Evolutionary conservation across 2,113 vertebrate species (phyloP).

Genomic region (Clarias macrocephalus): DNA sequence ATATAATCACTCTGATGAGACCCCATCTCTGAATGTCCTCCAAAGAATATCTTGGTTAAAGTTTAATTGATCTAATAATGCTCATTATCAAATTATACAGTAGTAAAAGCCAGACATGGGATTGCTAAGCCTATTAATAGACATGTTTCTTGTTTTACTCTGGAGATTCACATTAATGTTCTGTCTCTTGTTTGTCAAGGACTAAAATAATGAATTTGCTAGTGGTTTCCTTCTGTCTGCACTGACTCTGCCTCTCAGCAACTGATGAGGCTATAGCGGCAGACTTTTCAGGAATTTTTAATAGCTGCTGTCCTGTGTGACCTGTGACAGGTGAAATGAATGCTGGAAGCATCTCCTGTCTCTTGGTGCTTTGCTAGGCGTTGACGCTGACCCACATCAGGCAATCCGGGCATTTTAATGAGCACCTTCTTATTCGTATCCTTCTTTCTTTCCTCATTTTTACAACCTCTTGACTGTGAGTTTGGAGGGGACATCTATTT

Average conservation of each 20-base stretch:
- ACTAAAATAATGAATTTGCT: conserved; percentile 21
- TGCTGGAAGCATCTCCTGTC: conserved; percentile 46
- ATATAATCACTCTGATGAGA: neutral
- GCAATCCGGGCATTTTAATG: conserved; percentile 65
- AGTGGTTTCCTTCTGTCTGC: conserved; percentile 21
- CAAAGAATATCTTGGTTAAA: neutral
- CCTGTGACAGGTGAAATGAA: conserved; percentile 38
- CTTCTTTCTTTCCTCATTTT: conserved; percentile 1
- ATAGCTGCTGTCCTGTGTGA: conserved; percentile 41
- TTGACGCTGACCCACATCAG: conserved; percentile 59
- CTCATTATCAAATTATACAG: neutral
- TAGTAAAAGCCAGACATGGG: neutral
- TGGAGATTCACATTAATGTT: neutral
- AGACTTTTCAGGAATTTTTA: conserved; percentile 35
- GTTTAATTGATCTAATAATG: neutral
- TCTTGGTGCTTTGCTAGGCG: conserved; percentile 35
- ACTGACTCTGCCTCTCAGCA: neutral
- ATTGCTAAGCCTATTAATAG: neutral
- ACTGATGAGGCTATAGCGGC: conserved; percentile 15
- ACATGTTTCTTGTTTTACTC: neutral
- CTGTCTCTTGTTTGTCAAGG: neutral
- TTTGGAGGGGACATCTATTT: neutral
- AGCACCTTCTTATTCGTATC: conserved; percentile 52
- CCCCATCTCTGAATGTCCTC: neutral
- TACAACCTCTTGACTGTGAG: conserved; percentile 15